Evolutionary conservation across 2,113 vertebrate species (phyloP), one percentile per base, ranked within the genome.

Genomic region (Nibea albiflora): DNA sequence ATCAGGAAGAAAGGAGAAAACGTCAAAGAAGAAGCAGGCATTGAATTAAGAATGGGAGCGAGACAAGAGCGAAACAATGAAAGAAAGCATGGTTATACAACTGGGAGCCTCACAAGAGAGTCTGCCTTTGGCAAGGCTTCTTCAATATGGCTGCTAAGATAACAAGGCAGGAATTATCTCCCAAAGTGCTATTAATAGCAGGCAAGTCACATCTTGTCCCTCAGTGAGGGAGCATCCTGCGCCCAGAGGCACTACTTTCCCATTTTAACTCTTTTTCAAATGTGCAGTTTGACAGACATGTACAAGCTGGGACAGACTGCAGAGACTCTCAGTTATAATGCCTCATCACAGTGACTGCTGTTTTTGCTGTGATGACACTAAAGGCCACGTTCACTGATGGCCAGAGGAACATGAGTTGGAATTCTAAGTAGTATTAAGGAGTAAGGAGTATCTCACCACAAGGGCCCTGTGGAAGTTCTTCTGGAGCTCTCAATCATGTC

Each of bases 131-230:
- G 89, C 88, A 20, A 88, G 76, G 85, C 88, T 84, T 88, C 83
- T 90, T 84, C 80, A 88, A 78, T 79, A 65, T 63, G 67, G 74
- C 85, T 89, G 84, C 86, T 83, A 85, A 89, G 90, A 94, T 93
- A 94, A 94, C 92, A 89, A 92, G 92, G 85, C 85, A 93, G 85
- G 89, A 94, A 94, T 94, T 93, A 95, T 93, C 93, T 93, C 85
- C 91, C 88, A 91, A 87, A 88, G 88, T 78, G 76, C 93, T 95
- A 95, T 95, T 94, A 94, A 94, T 94, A 95, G 93, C 78, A 69
- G 52, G 72, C 93, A 76, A 92, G 94, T 92, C 92, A 84, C 87
- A 92, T 93, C 91, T 90, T 74, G 87, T 93, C 91, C 88, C 88
- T 87, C 81, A 63, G 90, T 76, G 80, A 75, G 74, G 83, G 89